phyloP scores from a whole-genome alignment of 2,797 vertebrate species.

The Karalla daura region DNA sequence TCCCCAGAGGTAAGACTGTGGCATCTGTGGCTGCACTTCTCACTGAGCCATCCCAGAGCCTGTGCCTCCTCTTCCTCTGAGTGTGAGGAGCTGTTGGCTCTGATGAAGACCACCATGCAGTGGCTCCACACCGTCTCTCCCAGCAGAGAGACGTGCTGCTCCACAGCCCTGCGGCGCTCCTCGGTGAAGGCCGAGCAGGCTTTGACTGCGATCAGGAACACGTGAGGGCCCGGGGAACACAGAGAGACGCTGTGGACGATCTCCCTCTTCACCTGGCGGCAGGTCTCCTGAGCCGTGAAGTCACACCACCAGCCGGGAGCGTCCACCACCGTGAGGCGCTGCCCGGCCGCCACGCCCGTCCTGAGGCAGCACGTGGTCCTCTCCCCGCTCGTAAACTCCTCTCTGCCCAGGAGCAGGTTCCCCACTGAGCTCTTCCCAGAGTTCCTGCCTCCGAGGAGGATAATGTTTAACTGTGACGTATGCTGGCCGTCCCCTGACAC shows the following conservation, averaged over 20 bases:
- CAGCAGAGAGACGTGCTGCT: conserved; percentile 74
- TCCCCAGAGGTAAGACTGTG: conserved; percentile 39
- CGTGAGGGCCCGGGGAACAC: conserved; percentile 79
- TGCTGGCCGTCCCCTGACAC: conserved; percentile 41
- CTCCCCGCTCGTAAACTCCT: conserved; percentile 74
- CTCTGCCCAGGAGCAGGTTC: conserved; percentile 73
- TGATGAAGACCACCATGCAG: conserved; percentile 68
- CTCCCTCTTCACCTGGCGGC: conserved; percentile 73
- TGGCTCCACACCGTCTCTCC: conserved; percentile 67
- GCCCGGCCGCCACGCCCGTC: conserved; percentile 41
- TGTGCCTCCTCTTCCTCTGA: neutral
- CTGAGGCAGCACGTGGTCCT: conserved; percentile 67
- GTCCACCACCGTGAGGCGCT: conserved; percentile 78
- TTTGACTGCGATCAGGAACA: conserved; percentile 78
- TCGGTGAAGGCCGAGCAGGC: conserved; percentile 72
- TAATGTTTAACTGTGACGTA: conserved; percentile 58
- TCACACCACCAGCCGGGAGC: conserved; percentile 83
- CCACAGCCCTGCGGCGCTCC: conserved; percentile 62
- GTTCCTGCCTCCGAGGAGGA: conserved; percentile 81
- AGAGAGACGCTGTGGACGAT: conserved; percentile 68
- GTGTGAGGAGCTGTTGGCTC: neutral
- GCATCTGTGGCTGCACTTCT: conserved; percentile 64
- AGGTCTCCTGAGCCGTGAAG: conserved; percentile 62
- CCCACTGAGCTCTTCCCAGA: conserved; percentile 76
- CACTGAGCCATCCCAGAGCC: conserved; percentile 59